phyloP scores from a whole-genome alignment of 2,888 invertebrate species.

The Lycocerus yunnanus region DNA sequence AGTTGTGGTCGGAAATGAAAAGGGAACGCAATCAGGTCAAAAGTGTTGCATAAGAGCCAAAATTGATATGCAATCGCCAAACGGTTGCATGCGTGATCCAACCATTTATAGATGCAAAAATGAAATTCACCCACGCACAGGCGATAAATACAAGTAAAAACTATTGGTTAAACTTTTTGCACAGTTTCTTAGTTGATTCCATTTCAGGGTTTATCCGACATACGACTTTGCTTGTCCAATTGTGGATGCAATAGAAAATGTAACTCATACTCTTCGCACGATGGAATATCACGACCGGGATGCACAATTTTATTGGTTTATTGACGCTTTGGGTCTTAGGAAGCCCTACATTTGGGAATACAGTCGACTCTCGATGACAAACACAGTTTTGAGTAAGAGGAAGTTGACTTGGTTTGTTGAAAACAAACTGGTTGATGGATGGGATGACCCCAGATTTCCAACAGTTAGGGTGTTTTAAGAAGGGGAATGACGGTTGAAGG shows the following conservation, averaged over 20 bases:
- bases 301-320: conserved; percentile 97
- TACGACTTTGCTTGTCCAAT: conserved; percentile 99
- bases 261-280: conserved; percentile 96
- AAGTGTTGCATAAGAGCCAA: conserved; percentile 95
- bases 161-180: background rate
- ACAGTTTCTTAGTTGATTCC: background rate
- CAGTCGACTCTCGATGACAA: conserved; percentile 94
- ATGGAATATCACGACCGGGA: conserved; percentile 99
- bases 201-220: conserved; percentile 92
- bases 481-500: conserved; percentile 98
- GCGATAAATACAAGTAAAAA: conserved; percentile 88
- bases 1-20: conserved; percentile 95
- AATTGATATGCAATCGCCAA: conserved; percentile 94
- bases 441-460: conserved; percentile 99
- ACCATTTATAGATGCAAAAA: conserved; percentile 98
- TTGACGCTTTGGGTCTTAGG: conserved; percentile 82
- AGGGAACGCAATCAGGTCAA: conserved; percentile 78
- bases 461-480: conserved; percentile 96
- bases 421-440: conserved; percentile 92
- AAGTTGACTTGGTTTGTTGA: conserved; percentile 98
- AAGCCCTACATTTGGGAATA: conserved; percentile 97
- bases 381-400: conserved; percentile 96
- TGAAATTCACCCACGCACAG: conserved; percentile 92
- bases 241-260: conserved; percentile 95
- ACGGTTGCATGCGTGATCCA: conserved; percentile 97